Conservation (phyloP, 2,797 vertebrate genomes). For the Tympanoctomys barrerae region DNA sequence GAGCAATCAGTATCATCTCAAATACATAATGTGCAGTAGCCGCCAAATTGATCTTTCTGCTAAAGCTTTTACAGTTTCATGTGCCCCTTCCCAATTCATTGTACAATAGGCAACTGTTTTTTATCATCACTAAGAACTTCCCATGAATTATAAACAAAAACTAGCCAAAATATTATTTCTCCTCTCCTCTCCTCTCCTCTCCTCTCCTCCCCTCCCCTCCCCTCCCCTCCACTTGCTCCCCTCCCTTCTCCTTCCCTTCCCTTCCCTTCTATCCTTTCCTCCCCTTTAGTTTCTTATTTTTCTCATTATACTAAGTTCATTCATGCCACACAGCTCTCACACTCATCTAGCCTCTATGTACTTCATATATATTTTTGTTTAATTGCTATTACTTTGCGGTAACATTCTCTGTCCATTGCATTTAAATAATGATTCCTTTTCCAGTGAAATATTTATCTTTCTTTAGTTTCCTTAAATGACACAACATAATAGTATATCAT, state of each 20-base stretch:
- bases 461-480: not conserved
- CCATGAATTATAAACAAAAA: not conserved
- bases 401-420: not conserved
- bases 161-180: not conserved
- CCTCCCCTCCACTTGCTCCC: not conserved
- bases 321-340: not conserved
- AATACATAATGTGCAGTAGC: not conserved
- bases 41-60: not conserved
- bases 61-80: not conserved
- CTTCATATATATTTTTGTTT: not conserved
- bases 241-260: not conserved
- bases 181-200: not conserved
- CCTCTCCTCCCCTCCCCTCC: not conserved
- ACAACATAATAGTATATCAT: not conserved
- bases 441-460: not conserved
- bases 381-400: not conserved
- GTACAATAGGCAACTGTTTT: not conserved
- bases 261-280: not conserved
- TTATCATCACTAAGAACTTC: not conserved
- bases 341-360: not conserved
- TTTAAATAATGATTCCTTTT: not conserved
- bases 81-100: not conserved
- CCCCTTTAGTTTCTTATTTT: not conserved
- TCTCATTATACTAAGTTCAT: not conserved
- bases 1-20: not conserved